These are phyloP conservation scores for Aphidius colemani DNA, from an alignment of 2,888 invertebrate species.

Conservation along the genomic window DNA sequence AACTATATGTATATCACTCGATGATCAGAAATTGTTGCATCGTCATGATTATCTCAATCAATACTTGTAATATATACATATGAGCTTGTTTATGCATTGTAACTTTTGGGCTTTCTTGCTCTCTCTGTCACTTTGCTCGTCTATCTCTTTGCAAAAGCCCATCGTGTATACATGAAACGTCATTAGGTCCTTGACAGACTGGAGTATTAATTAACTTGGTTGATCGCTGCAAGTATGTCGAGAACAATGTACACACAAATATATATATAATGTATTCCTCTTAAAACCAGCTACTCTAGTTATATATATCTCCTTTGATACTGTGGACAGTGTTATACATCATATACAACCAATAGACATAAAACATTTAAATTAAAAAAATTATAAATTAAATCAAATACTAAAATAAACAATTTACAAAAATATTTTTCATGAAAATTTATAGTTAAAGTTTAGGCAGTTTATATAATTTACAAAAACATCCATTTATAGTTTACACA, in stretches of 20 bases:
- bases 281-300: no score
- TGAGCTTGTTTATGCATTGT: neutral
- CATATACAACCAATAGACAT: no score
- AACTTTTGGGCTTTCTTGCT: constrained; percentile 10
- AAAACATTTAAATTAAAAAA: no score
- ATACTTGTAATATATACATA: neutral
- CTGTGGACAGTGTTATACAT: neutral
- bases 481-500: no score
- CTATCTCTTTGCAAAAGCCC: constrained; percentile 31
- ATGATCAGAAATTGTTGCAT: constrained; percentile 7
- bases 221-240: neutral
- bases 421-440: no score
- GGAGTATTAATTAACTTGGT: constrained; percentile 47
- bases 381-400: no score
- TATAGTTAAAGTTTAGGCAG: no score
- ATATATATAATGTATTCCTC: no score
- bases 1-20: constrained; percentile 9
- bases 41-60: constrained; percentile 25
- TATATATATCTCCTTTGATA: neutral
- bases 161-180: constrained; percentile 42
- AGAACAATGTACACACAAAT: no score
- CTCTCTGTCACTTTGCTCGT: no score
- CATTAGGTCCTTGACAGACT: constrained; percentile 45
- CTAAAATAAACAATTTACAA: no score
- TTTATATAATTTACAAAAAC: no score